Percentiles rank a stretch among this genome's conserved stretches.
phyloP scores from a whole-genome alignment of 2,888 invertebrate species.

The Drepanosiphum platanoidis region DNA sequence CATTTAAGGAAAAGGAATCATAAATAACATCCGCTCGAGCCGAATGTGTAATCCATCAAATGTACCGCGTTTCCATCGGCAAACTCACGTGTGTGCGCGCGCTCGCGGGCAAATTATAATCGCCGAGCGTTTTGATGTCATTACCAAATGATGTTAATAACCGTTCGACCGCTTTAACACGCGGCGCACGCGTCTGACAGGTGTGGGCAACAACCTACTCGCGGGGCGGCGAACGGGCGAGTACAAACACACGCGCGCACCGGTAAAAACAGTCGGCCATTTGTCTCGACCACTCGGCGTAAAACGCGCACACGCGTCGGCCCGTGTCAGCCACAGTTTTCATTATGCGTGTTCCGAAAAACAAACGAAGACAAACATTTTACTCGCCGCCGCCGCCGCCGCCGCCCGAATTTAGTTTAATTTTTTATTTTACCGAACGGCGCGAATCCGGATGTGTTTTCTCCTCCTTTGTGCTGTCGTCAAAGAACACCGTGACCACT shows the following conservation, averaged over 20 bases:
- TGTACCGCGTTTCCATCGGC: conserved; percentile 5
- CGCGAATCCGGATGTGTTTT: too few species aligned
- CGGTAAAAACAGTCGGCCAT: not conserved
- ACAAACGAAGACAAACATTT: too few species aligned
- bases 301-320: not conserved
- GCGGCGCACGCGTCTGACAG: not conserved
- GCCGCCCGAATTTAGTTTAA: too few species aligned
- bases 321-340: too few species aligned
- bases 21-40: conserved; percentile 28
- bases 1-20: conserved; percentile 29
- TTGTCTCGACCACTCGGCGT: not conserved
- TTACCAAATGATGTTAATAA: conserved; percentile 19
- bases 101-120: conserved; percentile 16
- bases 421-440: too few species aligned
- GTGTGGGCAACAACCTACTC: not conserved
- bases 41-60: conserved; percentile 38
- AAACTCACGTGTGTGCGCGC: not conserved
- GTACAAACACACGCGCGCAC: not conserved
- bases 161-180: not conserved
- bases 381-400: too few species aligned
- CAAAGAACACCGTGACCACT: too few species aligned
- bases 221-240: not conserved
- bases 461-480: too few species aligned
- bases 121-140: not conserved
- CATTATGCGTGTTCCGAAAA: too few species aligned